These are phyloP conservation scores for Siniperca knerii DNA, from an alignment of 2,113 vertebrate species.

Conservation along the genomic window DNA sequence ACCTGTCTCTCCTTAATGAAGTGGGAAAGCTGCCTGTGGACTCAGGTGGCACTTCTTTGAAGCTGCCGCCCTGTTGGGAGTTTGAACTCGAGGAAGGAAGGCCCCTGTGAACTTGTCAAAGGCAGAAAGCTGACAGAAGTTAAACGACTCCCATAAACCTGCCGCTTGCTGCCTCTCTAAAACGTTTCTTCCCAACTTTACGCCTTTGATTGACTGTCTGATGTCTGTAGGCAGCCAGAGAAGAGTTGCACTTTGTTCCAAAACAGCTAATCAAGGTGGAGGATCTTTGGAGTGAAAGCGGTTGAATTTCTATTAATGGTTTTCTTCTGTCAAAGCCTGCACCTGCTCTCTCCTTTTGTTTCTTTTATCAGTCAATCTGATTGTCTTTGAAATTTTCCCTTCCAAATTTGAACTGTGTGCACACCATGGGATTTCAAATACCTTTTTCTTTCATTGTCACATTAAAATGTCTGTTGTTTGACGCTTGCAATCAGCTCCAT, in stretches of 20 bases:
- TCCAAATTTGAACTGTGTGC: constrained; percentile 21
- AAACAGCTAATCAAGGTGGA: constrained; percentile 47
- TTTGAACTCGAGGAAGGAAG: constrained; percentile 37
- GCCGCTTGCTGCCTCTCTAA: constrained; percentile 22
- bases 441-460: constrained; percentile 26
- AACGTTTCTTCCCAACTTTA: constrained; percentile 18
- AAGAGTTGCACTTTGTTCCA: constrained; percentile 24
- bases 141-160: constrained; percentile 50
- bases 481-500: constrained; percentile 5
- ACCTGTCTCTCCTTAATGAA: constrained; percentile 75
- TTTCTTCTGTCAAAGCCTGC: neutral
- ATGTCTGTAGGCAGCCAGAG: constrained; percentile 33
- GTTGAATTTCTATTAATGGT: constrained; percentile 22
- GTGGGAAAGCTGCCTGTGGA: constrained; percentile 37
- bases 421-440: neutral
- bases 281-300: constrained; percentile 56
- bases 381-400: constrained; percentile 38
- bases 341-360: constrained; percentile 23
- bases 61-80: constrained; percentile 45
- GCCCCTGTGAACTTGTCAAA: constrained; percentile 48
- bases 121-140: constrained; percentile 57
- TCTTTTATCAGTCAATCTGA: constrained; percentile 53
- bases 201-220: constrained; percentile 51
- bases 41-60: constrained; percentile 55
- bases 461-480: constrained; percentile 24